Percentiles rank a stretch among this genome's conserved stretches.
phyloP scores from a whole-genome alignment of 2,797 vertebrate genomes.

The Acipenser transmontanus region DNA sequence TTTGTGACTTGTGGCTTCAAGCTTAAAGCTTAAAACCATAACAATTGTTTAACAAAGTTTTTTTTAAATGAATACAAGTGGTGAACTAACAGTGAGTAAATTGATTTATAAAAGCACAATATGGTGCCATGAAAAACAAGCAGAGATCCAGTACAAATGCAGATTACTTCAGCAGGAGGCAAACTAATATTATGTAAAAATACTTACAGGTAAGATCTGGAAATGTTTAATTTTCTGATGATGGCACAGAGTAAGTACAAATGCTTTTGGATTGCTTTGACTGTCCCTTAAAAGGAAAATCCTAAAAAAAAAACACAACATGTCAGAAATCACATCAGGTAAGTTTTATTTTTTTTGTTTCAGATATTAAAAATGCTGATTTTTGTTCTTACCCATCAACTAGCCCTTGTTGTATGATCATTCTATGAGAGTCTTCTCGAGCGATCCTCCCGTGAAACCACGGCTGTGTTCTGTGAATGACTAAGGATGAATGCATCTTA shows the following conservation, averaged over 20 bases:
- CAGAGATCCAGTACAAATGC: not conserved
- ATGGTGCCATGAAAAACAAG: not conserved
- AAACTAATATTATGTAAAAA: not conserved
- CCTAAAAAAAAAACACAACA: slow-evolving; percentile 46
- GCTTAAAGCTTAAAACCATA: no score
- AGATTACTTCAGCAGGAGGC: not conserved
- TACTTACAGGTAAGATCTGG: slow-evolving; percentile 94
- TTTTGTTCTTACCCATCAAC: slow-evolving; percentile 79
- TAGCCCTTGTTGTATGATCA: slow-evolving; percentile 94
- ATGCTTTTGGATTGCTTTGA: slow-evolving; percentile 97
- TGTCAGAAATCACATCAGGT: no score
- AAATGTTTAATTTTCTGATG: slow-evolving; percentile 99
- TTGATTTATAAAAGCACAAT: not conserved
- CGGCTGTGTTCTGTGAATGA: slow-evolving; percentile 91
- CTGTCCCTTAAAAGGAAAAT: slow-evolving; percentile 95
- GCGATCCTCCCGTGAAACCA: slow-evolving; percentile 97
- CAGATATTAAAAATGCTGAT: not conserved
- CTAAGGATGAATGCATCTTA: slow-evolving; percentile 41
- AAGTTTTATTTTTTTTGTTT: no score
- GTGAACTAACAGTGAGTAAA: not conserved
- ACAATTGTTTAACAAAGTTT: not conserved
- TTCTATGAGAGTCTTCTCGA: slow-evolving; percentile 89
- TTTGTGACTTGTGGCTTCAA: no score
- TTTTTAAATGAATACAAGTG: not conserved
- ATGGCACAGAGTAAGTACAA: slow-evolving; percentile 94